phyloP scores from a whole-genome alignment of 1,140 invertebrate genomes.

The Leptoteleia sp. region DNA sequence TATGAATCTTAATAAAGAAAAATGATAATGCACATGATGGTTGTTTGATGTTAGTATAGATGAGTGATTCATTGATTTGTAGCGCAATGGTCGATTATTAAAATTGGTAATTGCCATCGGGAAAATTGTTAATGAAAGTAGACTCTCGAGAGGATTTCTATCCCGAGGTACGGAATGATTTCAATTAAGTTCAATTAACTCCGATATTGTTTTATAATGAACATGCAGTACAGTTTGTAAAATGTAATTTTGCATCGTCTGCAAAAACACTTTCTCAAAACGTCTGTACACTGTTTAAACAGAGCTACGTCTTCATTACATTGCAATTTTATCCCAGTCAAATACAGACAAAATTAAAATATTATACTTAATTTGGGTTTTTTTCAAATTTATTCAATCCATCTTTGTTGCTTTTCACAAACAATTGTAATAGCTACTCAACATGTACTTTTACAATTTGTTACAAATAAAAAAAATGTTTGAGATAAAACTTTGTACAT shows the following conservation, averaged over 20 bases:
- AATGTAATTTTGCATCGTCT: conserved; percentile 4
- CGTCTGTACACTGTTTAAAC: conserved; percentile 1
- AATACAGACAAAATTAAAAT: conserved; percentile 3
- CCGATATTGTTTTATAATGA: conserved; percentile 7
- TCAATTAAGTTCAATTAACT: conserved; percentile 13
- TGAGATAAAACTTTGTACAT: no score
- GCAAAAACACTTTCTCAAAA: conserved; percentile 8
- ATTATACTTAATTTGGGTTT: background rate
- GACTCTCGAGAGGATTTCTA: conserved; percentile 1
- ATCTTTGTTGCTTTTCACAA: background rate
- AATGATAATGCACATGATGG: conserved; percentile 3
- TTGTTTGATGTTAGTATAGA: conserved; percentile 2
- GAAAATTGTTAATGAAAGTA: conserved; percentile 9
- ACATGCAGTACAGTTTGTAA: background rate
- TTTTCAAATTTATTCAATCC: background rate
- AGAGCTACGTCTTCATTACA: conserved; percentile 1
- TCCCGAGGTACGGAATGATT: conserved; percentile 4
- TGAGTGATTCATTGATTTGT: conserved; percentile 1
- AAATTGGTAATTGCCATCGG: conserved; percentile 5
- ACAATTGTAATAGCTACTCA: background rate
- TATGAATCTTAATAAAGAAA: conserved; percentile 2
- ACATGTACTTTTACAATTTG: no score
- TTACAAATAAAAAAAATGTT: background rate
- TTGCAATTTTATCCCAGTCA: conserved; percentile 2
- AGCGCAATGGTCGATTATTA: background rate